These are phyloP conservation scores for Eristalinus sepulchralis DNA, from an alignment of 2,888 invertebrate genomes.

Conservation along the genomic window DNA sequence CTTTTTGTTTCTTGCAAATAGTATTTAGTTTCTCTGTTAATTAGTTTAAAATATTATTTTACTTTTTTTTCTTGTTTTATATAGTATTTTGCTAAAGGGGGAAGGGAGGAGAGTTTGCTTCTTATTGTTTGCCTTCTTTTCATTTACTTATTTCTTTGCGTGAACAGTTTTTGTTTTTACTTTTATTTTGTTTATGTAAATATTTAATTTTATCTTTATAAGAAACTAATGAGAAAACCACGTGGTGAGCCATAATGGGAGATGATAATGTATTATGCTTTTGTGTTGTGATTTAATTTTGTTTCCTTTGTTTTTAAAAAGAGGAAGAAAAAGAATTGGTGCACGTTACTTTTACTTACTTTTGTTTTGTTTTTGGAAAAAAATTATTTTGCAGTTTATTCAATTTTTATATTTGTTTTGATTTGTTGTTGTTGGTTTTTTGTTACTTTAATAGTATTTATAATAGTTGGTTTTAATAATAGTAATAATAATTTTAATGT, in stretches of 20 bases:
- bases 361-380: constrained; percentile 33
- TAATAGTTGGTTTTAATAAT: constrained; percentile 73
- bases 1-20: constrained; percentile 37
- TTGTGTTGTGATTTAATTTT: constrained; percentile 26
- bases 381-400: constrained; percentile 55
- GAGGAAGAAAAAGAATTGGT: constrained; percentile 65
- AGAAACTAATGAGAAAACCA: constrained; percentile 70
- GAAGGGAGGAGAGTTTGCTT: constrained; percentile 69
- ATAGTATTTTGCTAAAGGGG: constrained; percentile 73
- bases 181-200: constrained; percentile 35
- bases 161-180: constrained; percentile 55
- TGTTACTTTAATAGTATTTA: constrained; percentile 69
- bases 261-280: constrained; percentile 35
- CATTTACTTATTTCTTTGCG: constrained; percentile 69
- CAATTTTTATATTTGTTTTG: constrained; percentile 41
- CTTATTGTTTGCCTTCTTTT: constrained; percentile 54
- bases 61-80: constrained; percentile 51
- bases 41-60: constrained; percentile 52
- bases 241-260: constrained; percentile 25
- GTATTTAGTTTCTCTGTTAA: constrained; percentile 52
- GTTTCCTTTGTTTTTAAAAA: constrained; percentile 22
- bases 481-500: constrained; percentile 74
- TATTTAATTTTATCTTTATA: constrained; percentile 45
- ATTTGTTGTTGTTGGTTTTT: constrained; percentile 62
- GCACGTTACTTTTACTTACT: constrained; percentile 56